phyloP scores from a whole-genome alignment of 2,113 vertebrate genomes.

The Argyrosomus japonicus region DNA sequence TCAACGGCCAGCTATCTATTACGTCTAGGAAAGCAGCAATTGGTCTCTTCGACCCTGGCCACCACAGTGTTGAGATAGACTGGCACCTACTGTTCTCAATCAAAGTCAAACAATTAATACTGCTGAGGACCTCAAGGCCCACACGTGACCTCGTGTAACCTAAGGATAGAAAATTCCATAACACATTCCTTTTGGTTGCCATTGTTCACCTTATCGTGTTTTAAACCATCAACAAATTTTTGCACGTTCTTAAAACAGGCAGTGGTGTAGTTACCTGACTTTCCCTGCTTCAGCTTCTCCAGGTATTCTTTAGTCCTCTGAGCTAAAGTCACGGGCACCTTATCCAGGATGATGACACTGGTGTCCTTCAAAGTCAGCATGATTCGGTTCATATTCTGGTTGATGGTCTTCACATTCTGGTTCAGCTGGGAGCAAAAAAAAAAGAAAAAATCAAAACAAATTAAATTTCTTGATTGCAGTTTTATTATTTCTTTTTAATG shows the following conservation, averaged over 20 bases:
- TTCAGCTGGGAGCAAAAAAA: slow-evolving; percentile 85
- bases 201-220: not conserved
- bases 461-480: not conserved
- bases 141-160: no score
- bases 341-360: slow-evolving; percentile 91
- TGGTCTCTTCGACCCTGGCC: no score
- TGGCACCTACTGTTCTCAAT: no score
- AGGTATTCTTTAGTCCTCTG: slow-evolving; percentile 92
- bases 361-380: slow-evolving; percentile 91
- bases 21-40: no score
- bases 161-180: no score
- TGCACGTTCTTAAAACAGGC: not conserved
- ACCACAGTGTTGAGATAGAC: no score
- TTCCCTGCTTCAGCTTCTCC: slow-evolving; percentile 90
- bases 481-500: not conserved
- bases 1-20: no score
- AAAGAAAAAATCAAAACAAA: not conserved
- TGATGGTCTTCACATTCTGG: slow-evolving; percentile 95
- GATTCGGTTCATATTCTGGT: slow-evolving; percentile 84
- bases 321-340: slow-evolving; percentile 85
- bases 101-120: no score
- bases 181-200: not conserved
- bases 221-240: not conserved
- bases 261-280: slow-evolving; percentile 82
- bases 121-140: no score